Conservation (phyloP, 2,113 vertebrate genomes). For the Callipepla californica region DNA sequence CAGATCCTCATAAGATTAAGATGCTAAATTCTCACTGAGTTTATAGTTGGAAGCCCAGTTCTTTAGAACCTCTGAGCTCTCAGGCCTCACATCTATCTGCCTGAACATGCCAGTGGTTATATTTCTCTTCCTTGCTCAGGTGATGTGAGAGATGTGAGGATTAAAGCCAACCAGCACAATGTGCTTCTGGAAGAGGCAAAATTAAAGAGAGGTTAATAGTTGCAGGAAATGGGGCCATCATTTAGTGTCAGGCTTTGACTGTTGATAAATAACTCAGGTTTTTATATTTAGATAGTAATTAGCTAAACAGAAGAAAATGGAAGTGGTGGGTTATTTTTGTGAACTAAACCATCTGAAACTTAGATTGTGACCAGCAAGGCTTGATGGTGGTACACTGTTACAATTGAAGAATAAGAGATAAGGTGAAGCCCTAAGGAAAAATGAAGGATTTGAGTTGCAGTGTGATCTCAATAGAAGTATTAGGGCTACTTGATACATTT, state of each 20-base stretch:
- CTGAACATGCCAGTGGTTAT: background rate
- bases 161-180: background rate
- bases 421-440: background rate
- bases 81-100: background rate
- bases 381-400: background rate
- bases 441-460: background rate
- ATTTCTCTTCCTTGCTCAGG: background rate
- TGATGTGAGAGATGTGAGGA: background rate
- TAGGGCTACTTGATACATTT: too few relatives aligned
- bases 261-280: background rate
- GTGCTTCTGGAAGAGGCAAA: background rate
- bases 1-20: slow-evolving; percentile 30
- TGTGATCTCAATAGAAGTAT: rapidly evolving
- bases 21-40: background rate
- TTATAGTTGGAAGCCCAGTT: background rate
- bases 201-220: background rate
- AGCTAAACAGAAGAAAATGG: background rate
- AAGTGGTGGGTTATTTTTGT: background rate
- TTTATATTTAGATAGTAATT: background rate
- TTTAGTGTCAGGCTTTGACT: background rate
- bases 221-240: rapidly evolving
- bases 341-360: background rate
- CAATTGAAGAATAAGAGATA: background rate
- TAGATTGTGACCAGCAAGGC: rapidly evolving
- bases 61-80: background rate